Evolutionary conservation across 2,888 invertebrate genomes (phyloP), one percentile per base, ranked within the genome.

Genomic region (Prenolepis imparis): DNA sequence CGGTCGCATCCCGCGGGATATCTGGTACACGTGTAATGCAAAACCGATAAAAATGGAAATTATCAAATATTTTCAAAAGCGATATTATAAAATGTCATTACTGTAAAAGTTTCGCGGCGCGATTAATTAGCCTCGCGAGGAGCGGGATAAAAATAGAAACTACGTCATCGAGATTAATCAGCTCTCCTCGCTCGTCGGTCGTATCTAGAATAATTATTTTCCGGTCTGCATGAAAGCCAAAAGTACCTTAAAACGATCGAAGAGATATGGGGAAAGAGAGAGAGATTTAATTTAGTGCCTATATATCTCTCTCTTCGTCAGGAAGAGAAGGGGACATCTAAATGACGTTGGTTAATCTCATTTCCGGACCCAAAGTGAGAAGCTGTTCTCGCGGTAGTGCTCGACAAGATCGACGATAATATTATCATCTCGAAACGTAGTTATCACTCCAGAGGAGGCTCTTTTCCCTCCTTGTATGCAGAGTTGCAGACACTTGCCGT

Each of bases 321-420:
- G 28, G 18, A 48, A 48, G 18, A 1, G 80, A 73, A 74, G 67
- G 85, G 88, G 91, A 91, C 91, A 91, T 91, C 86, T 87, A 87
- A 84, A 85, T 82, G 92, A 93, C 91, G 83, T 90, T 52, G 48
- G 8, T 52, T 93, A 91, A 93, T 92, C 86, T 90, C 87, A 88
- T 91, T 91, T 89, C 87, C 87, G 73, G 74, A 36, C n/a, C 61
- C 52, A 59, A 36, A 73, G 67, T 36, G 63, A 12, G 63, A 81
- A 77, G 39, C 84, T 82, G 66, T 84, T 70, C 68, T 9, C 28
- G 24, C 48, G 61, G 36, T 32, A 64, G 48, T 52, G 9, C 39
- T 9, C 63, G 64, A 82, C 73, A 36, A 85, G 85, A 86, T 85
- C 84, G 80, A 82, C 78, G 87, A 81, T 84, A 82, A 87, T 81